These are phyloP conservation scores for Lycaon pictus DNA, from an alignment of 2,113 vertebrate genomes.

Conservation along the genomic window DNA sequence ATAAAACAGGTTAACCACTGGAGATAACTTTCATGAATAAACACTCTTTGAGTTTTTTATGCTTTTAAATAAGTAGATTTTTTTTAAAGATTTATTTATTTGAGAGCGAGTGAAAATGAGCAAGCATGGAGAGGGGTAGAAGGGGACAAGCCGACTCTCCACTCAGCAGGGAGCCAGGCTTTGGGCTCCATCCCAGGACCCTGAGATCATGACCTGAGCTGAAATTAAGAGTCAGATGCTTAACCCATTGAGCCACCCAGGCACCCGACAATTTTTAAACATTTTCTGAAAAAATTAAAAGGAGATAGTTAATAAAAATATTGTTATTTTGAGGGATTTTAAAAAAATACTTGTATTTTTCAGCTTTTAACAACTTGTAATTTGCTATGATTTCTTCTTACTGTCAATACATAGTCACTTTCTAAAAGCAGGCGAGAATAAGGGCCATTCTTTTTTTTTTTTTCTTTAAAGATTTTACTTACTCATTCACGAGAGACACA, in stretches of 20 bases:
- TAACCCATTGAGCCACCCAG: neutral
- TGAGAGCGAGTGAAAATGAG: neutral
- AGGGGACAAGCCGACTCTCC: neutral
- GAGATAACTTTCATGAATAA: constrained; percentile 78
- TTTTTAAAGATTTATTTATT: constrained; percentile 41
- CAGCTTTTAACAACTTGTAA: constrained; percentile 4
- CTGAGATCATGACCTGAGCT: neutral
- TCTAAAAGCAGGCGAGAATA: neutral
- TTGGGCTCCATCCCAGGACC: neutral
- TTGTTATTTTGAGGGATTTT: neutral
- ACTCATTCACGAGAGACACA: too few species aligned
- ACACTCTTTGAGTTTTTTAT: constrained; percentile 73
- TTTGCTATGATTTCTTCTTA: neutral
- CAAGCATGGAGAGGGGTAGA: neutral
- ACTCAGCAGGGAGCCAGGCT: neutral
- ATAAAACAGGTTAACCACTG: constrained; percentile 80
- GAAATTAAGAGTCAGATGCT: neutral
- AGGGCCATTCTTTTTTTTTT: neutral
- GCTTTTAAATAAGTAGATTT: constrained; percentile 80
- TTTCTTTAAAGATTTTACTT: too few species aligned
- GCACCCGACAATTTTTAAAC: neutral
- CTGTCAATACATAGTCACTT: neutral
- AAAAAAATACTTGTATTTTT: neutral
- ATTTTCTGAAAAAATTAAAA: constrained; percentile 5
- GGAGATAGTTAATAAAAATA: neutral